Base-by-base conservation (phyloP, 2,797 vertebrate genomes). In the Pitangus sulphuratus region DNA sequence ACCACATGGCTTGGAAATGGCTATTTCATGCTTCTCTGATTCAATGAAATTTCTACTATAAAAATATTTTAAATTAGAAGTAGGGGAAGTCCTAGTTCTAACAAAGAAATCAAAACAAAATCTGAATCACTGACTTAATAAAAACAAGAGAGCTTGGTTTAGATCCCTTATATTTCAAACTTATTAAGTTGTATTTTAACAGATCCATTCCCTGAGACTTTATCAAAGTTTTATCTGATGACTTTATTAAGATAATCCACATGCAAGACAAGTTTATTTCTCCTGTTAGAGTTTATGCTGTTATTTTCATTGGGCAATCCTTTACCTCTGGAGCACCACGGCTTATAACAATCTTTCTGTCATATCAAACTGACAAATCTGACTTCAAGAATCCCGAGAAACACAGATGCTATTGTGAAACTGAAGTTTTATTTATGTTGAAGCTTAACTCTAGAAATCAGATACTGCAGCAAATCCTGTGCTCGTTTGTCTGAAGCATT, bases 81-180 rank as follows among this genome's bases (percentile, higher is more conserved):
- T 58, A 87, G 17, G 79, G 33, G 57, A 89, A 71, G 20, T 54
- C 16, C 21, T 48, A 64, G 15, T 61, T 87, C 58, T 68, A 75
- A 83, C 24, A 77, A 56, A 86, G 72, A 91, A 89, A 78, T 68
- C 48, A 61, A 95, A 84, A 19, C 15, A 83, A 93, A 83, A 68
- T 33, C 64, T 91, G 75, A 94, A 89, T 77, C 71, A 71, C 17
- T 65, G 48, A 68, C 57, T 68, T 87, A 50, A 69, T 88, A 92
- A 83, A 90, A 94, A 65, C 60, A 89, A 64, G 8, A 83, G 25
- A 2, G 1, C 15, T 89, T 69, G n/a, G 20, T 91, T 76, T 68
- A 80, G 16, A 37, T 40, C 22, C 39, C 25, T 87, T 54, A 16
- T 56, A 75, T 54, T 81, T 93, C 60, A 86, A 75, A 57, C 47